Base-by-base conservation (phyloP, 2,797 vertebrate genomes). In the Columba guinea region DNA sequence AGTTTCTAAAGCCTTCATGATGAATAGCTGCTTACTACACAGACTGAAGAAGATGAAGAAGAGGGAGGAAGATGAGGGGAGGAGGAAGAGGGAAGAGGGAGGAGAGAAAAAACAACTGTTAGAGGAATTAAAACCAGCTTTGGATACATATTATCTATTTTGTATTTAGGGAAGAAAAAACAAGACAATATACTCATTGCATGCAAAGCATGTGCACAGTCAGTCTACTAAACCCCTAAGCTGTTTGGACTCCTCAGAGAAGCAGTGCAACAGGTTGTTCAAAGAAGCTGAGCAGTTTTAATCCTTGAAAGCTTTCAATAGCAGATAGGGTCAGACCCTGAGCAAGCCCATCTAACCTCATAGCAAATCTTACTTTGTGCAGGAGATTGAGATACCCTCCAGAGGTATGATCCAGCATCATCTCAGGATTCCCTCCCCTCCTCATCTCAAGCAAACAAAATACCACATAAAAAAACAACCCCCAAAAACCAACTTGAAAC, bases 151-250 rank as follows among this genome's bases (percentile, higher is more conserved):
- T 11, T 18, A 7, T 11, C 15, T 24, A 12, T 21, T 21, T 7
- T 44, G 9, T 41, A 34, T 59, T 60, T 56, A 7, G 15, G 10
- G 23, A 6, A 37, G 58, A 52, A 13, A 26, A 2, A 12, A 6
- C 9, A n/a, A 15, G 26, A 35, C 6, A 10, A 19, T 2, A 22
- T 4, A 20, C 7, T n/a, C 9, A n/a, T 14, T 0, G 7, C 18
- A 69, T 1, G 3, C 34, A 15, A 62, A 46, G 10, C 37, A 23
- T 3, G 8, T 6, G 13, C 23, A 46, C 10, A 14, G 41, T 32
- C 73, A 34, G 23, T 35, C n/a, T 35, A 11, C 13, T 24, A 44
- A 79, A 78, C 60, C 11, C 24, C 35, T 28, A 22, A 34, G 30
- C 55, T 75, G 35, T 14, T n/a, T 48, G 35, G 30, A 21, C 51